These are phyloP conservation scores for Lepidochrysops patricia DNA, from an alignment of 2,888 invertebrate genomes.

Conservation along the genomic window DNA sequence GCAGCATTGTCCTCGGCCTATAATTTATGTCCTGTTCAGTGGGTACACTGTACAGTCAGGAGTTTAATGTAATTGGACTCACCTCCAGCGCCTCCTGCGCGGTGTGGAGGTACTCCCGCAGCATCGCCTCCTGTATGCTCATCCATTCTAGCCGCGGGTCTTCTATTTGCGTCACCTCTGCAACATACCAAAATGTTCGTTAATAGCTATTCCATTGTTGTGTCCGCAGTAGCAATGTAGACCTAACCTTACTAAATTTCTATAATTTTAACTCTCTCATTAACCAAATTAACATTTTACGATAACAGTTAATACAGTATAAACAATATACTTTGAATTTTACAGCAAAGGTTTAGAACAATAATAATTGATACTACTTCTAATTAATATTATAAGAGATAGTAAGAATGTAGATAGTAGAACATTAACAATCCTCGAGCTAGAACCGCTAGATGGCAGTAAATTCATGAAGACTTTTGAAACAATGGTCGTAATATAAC, in stretches of 20 bases:
- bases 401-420: neutral
- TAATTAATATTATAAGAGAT: too few species aligned
- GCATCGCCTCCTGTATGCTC: constrained; percentile 96
- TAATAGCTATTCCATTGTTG: too few species aligned
- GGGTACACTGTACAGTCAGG: neutral
- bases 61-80: constrained; percentile 33
- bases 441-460: neutral
- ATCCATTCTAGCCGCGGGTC: constrained; percentile 98
- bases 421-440: neutral
- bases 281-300: too few species aligned
- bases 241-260: too few species aligned
- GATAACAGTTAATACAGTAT: too few species aligned
- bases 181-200: constrained; percentile 25
- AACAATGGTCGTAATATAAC: neutral
- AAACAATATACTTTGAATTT: too few species aligned
- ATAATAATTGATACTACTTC: too few species aligned
- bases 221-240: too few species aligned
- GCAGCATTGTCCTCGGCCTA: neutral
- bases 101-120: constrained; percentile 95
- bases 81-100: constrained; percentile 97
- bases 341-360: too few species aligned
- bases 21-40: neutral
- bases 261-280: too few species aligned
- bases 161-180: constrained; percentile 96
- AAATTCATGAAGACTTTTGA: neutral